Evolutionary conservation across 2,797 vertebrate species (phyloP), one percentile per base, ranked within the genome.

Genomic region (Hybognathus amarus): DNA sequence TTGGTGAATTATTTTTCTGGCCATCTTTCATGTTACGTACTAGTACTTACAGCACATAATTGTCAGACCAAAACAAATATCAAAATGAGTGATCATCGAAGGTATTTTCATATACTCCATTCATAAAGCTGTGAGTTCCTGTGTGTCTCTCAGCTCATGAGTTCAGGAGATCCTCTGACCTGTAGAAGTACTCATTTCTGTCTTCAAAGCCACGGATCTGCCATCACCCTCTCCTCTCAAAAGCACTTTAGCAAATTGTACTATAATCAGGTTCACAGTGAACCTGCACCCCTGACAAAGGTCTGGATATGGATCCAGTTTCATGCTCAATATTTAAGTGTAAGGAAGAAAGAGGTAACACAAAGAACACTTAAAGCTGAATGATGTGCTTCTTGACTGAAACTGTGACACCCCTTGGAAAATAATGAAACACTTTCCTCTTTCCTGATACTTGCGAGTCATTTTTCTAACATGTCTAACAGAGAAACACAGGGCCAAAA

Each of bases 231-330:
- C 91, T 93, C 91, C 91, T 81, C 78, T 82, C 4, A 83, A 92
- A 93, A 91, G 92, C 89, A 92, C 89, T 93, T 93, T 93, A 96
- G 95, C 95, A 96, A 95, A 96, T 95, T 96, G 94, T 91, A 92
- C 93, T 92, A 92, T 94, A 95, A 93, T 95, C 93, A 95, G 95
- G 92, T 89, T 90, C 89, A 92, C 93, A 92, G 92, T 90, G 93
- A 94, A 84, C 92, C 27, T 47, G 52, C 87, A 87, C 85, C 88
- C 89, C 86, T 86, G 91, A 89, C 89, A 87, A 70, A 80, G 85
- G 87, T 79, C 56, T 82, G 88, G 95, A 95, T 91, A 90, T 94
- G 92, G 86, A 94, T 96, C 87, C 92, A 89, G 93, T 95, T 85
- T 92, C 90, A 93, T 89, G 80, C 92, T 92, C 92, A 69, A 92